Evolutionary conservation across 1,140 invertebrate genomes (phyloP), one percentile per base, ranked within the genome.

Genomic region (Brachionus calyciflorus): DNA sequence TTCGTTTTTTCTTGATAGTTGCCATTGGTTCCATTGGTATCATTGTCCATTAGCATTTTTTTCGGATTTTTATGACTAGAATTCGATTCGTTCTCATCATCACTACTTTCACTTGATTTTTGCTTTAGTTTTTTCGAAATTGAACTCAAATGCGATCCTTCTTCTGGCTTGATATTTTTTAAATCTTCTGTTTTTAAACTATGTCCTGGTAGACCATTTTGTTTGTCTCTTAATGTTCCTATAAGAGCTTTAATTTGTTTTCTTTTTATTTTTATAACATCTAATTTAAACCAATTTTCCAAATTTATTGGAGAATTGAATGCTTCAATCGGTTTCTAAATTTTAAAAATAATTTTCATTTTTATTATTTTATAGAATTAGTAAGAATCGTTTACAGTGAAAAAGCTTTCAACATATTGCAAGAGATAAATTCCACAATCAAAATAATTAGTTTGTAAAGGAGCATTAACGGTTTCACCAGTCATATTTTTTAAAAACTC

Each of bases 401-500:
- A 96, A 87, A 98, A 99, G 75, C 90, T 90, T 86, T 98, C 94
- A 3, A 93, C 93, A 88, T 96, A 98, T 83, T 98, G 93, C 37
- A 98, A 87, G 46, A 98, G 86, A 86, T 93, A 98, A 5, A 98
- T 86, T 2, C 96, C 96, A 87, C 96, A 99, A 85, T 99, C 96
- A 44, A 91, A 93, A 82, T 91, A 94, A 87, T 98, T 98, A 77
- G 90, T 93, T 87, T 99, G 96, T 82, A 96, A 93, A 19, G 95
- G 95, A 77, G 96, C 92, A 87, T 92, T 92, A 0, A 92, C 91
- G 80, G 88, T 89, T 60, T 89, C 88, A 2, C 93, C 93, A 53
- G 80, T 79, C 33, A 85, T 79, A 12, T 78, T 82, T 44, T 82
- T 81, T 9, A 60, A 33, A 55, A 80, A 81, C 75, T 82, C 77